Base-by-base conservation (phyloP, 1,140 invertebrate genomes). In the Arion vulgaris region DNA sequence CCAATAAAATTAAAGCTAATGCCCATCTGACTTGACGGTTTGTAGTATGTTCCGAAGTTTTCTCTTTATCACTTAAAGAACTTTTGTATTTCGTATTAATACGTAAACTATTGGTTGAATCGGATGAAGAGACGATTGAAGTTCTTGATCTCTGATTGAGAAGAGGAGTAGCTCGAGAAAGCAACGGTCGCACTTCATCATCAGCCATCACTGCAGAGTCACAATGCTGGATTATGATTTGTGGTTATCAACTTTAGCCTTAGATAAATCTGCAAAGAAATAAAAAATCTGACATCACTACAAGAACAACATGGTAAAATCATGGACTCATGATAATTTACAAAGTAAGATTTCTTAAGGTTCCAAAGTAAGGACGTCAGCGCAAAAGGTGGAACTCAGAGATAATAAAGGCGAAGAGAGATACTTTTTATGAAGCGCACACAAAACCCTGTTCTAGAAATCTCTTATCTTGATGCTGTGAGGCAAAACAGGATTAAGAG, bases 1-100 rank as follows among this genome's bases (percentile, higher is more conserved):
- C 90, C 19, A 91, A 71, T 32, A 93, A 85, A 77, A 93, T 91
- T 0, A 91, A 57, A 11, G 84, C 84, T 38, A 90, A 84, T 0
- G 91, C 88, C 17, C 84, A 15, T 80, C 84, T 82, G 36, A 80
- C 80, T 73, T 85, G 89, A n/a, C 73, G 73, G n/a, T 45, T 68
- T 51, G 76, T 82, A 7, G 2, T 23, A 32, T 28, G 2, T 66
- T 66, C 62, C n/a, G 32, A 66, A 28, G 28, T 66, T 66, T 34
- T 32, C 7, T 7, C 28, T 66, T 2, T 66, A 4, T 66, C 62
- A 34, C 62, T 34, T 28, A 57, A 19, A 57, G 53, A 23, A 57
- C 53, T 19, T 57, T 23, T 57, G 26, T 19, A 19, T 15, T 57
- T n/a, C 4, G n/a, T 32, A 32, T 17, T n/a, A 32, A 7, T 7